These are phyloP conservation scores for Cryptus armator DNA, from an alignment of 2,888 invertebrate species.

Conservation along the genomic window DNA sequence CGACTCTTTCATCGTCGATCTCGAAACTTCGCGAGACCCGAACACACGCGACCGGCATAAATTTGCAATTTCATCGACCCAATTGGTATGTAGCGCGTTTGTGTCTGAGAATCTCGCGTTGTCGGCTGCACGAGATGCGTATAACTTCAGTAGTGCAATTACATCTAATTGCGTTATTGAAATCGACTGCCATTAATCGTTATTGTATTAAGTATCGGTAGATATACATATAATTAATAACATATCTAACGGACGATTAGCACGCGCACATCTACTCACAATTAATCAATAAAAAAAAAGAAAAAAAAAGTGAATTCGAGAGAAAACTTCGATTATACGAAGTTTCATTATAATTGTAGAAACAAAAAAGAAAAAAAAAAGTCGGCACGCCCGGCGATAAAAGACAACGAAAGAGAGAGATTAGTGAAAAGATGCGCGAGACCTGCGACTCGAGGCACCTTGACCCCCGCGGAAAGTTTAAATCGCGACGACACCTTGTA, in stretches of 20 bases:
- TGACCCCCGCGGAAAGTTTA: constrained; percentile 63
- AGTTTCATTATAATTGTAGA: constrained; percentile 1
- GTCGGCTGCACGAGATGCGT: constrained; percentile 40
- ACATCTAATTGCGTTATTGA: constrained; percentile 69
- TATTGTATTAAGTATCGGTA: constrained; percentile 13
- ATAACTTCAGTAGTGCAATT: constrained; percentile 58
- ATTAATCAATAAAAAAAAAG: constrained; percentile 23
- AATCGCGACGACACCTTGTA: constrained; percentile 35
- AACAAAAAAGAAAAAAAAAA: not conserved
- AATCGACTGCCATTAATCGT: constrained; percentile 61
- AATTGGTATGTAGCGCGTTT: constrained; percentile 76
- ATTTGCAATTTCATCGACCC: constrained; percentile 74
- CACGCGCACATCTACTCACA: constrained; percentile 9
- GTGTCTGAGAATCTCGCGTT: constrained; percentile 39
- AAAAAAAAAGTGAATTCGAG: constrained; percentile 37
- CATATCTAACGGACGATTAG: not conserved
- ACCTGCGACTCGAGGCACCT: constrained; percentile 57
- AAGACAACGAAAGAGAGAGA: constrained; percentile 10
- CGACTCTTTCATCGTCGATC: constrained; percentile 19
- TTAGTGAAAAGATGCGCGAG: constrained; percentile 9
- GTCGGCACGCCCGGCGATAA: constrained; percentile 33
- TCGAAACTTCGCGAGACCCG: constrained; percentile 56
- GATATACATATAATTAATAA: not conserved
- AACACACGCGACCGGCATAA: constrained; percentile 64
- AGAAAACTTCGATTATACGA: constrained; percentile 43